A percentile compares a stretch with the other conserved stretches of the same genome.
These are phyloP conservation scores for Procambarus virginalis DNA, from an alignment of 1,140 invertebrate species.

Conservation along the genomic window DNA sequence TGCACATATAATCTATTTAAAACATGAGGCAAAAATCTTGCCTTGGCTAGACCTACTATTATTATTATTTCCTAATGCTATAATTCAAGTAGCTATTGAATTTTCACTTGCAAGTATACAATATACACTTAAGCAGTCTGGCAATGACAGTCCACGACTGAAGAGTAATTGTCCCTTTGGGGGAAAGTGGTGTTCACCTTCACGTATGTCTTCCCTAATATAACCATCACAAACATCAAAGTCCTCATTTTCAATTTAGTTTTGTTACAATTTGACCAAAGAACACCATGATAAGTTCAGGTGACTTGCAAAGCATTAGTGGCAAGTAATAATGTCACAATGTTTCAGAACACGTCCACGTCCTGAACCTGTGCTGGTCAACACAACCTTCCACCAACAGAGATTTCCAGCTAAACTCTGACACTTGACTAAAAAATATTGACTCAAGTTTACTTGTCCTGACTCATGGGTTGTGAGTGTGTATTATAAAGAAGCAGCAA, in stretches of 20 bases:
- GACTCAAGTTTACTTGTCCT: slow-evolving; percentile 28
- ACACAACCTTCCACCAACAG: slow-evolving; percentile 37
- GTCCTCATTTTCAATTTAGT: neutral
- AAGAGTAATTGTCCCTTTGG: slow-evolving; percentile 12
- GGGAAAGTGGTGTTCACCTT: slow-evolving; percentile 31
- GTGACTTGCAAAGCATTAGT: neutral
- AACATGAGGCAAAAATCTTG: slow-evolving; percentile 52
- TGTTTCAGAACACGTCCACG: neutral
- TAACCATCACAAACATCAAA: no score
- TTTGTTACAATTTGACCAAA: neutral
- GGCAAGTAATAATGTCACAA: neutral
- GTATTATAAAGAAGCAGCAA: slow-evolving; percentile 43
- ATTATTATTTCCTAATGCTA: slow-evolving; percentile 61
- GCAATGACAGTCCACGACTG: slow-evolving; percentile 30
- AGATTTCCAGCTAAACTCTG: slow-evolving; percentile 29
- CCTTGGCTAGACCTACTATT: slow-evolving; percentile 54
- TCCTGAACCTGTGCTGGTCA: neutral
- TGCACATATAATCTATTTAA: slow-evolving; percentile 59
- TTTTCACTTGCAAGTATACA: slow-evolving; percentile 63
- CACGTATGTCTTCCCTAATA: neutral
- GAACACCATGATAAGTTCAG: neutral
- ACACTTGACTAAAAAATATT: slow-evolving; percentile 44
- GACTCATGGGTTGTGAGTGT: slow-evolving; percentile 34
- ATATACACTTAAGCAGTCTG: slow-evolving; percentile 54
- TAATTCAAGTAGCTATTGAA: slow-evolving; percentile 60